These are phyloP conservation scores for Aerospiza tachiro DNA, from an alignment of 2,797 vertebrate genomes.

Conservation along the genomic window DNA sequence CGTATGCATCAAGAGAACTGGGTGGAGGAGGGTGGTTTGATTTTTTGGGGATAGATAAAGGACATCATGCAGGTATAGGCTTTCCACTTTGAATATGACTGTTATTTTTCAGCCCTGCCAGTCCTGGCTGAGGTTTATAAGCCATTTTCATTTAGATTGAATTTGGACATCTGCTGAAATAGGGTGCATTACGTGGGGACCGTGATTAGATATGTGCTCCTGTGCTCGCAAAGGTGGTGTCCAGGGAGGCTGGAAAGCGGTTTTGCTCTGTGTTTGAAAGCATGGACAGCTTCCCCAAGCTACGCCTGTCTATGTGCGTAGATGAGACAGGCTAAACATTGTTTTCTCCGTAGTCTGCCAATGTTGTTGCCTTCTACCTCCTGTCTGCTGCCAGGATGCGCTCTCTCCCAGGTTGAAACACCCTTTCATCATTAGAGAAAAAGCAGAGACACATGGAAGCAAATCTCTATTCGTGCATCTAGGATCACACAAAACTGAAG, in stretches of 20 bases:
- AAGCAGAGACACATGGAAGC: neutral
- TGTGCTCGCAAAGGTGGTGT: rapidly evolving
- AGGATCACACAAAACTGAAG: neutral
- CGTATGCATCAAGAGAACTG: neutral
- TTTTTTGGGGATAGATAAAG: neutral
- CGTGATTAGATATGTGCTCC: neutral
- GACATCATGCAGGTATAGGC: neutral
- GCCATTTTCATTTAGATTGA: neutral
- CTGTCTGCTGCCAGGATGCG: rapidly evolving
- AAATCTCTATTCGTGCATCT: neutral
- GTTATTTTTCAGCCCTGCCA: neutral
- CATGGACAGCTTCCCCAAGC: neutral
- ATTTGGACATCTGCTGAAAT: neutral
- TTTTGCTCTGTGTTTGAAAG: neutral
- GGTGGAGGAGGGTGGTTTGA: neutral
- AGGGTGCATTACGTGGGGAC: neutral
- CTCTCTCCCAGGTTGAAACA: neutral
- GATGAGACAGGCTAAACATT: neutral
- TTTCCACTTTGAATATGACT: neutral
- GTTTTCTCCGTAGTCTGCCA: neutral
- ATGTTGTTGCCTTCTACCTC: neutral
- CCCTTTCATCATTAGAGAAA: neutral
- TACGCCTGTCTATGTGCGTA: neutral
- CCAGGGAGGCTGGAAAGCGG: neutral
- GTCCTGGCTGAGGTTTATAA: neutral